Conservation (phyloP, 2,888 invertebrate species). For the Synergus umbraculus region DNA sequence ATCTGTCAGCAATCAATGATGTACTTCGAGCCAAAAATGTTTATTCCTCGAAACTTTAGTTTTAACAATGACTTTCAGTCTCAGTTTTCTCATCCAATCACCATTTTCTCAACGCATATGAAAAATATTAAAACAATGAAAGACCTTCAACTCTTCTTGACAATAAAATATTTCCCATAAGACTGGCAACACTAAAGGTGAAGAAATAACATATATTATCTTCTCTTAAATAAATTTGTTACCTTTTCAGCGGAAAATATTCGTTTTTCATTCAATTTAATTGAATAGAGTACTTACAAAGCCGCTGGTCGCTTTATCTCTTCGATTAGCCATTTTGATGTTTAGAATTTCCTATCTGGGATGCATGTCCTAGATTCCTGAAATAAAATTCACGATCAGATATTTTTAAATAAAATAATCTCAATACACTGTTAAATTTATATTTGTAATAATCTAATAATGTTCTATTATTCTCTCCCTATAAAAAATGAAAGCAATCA, state of each 20-base stretch:
- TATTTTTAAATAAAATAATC: background rate
- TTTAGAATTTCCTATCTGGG: slow-evolving; percentile 41
- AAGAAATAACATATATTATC: background rate
- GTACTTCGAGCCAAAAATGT: background rate
- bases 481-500: background rate
- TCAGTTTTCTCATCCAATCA: too few relatives aligned
- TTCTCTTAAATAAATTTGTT: background rate
- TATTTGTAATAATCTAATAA: background rate
- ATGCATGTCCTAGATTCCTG: slow-evolving; percentile 48
- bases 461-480: background rate
- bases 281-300: slow-evolving; percentile 67
- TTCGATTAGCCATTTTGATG: slow-evolving; percentile 70
- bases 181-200: background rate
- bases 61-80: background rate
- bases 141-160: background rate
- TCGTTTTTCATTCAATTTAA: background rate
- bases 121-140: background rate
- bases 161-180: background rate
- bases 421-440: background rate
- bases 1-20: background rate
- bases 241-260: background rate
- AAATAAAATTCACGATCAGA: slow-evolving; percentile 26
- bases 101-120: background rate
- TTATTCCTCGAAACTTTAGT: background rate
- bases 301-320: slow-evolving; percentile 69